Base-by-base conservation (phyloP, 2,888 invertebrate species). In the Busseola fusca region DNA sequence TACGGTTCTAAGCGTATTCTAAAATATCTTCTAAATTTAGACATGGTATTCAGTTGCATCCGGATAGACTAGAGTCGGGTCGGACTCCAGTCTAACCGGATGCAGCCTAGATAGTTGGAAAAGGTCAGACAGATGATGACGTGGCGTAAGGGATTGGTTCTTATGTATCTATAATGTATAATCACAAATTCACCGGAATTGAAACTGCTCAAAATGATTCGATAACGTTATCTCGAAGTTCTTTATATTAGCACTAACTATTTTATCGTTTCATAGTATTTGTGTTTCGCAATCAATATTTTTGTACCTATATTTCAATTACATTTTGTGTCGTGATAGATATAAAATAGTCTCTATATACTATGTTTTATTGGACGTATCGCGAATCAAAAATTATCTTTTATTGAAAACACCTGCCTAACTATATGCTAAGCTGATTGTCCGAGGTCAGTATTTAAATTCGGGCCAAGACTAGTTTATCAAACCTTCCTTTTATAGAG, bases 201-300 rank as follows among this genome's bases (percentile, higher is more conserved):
- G 71, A 67, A 79, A 72, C 34, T 69, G 77, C 85, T 84, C 74
- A 80, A 82, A 54, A 57, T 25, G 10, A 56, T 56, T 68, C 60
- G 64, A 69, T 79, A 75, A 37, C 48, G 52, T 75, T 82, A 84
- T 77, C 72, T 64, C 48, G 52, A n/a, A 58, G 16, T 56, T 67
- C 50, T 67, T 45, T 58, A 66, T 63, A 74, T 79, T 79, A n/a
- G n/a, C n/a, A n/a, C 42, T 62, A 76, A n/a, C 34, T 34, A 68
- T 74, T 82, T 71, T 66, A 74, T 80, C 50, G 66, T 63, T 64
- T 52, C 65, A 52, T 68, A n/a, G 72, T 63, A 42, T 57, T 66
- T 67, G 48, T 66, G 58, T 83, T 69, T 57, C 52, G 58, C 34
- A 52, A 63, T 74, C 69, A 57, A 80, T n/a, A n/a, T n/a, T n/a